Percentiles rank a stretch among this genome's conserved stretches.
Conservation (phyloP, 1,140 invertebrate genomes). For the Procambarus clarkii region DNA sequence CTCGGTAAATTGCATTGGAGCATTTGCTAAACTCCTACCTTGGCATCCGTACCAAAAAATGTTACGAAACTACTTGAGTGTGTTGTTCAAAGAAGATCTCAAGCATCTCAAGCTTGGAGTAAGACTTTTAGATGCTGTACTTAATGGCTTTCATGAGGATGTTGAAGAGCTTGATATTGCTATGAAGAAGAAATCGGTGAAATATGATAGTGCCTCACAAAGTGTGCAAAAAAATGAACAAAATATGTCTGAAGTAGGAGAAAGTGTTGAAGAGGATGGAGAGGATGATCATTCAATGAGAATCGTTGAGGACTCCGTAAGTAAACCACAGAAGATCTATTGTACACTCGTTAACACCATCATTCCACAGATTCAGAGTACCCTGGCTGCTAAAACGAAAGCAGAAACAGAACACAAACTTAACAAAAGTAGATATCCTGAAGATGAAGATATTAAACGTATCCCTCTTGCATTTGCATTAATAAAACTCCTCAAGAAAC, state of each 20-base stretch:
- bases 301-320: slow-evolving; percentile 25
- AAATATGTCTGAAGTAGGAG: not conserved
- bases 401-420: slow-evolving; percentile 87
- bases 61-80: slow-evolving; percentile 85
- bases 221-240: not conserved
- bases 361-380: slow-evolving; percentile 81
- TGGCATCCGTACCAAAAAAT: slow-evolving; percentile 92
- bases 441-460: slow-evolving; percentile 91
- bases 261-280: not conserved
- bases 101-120: slow-evolving; percentile 90
- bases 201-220: not conserved
- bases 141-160: slow-evolving; percentile 95
- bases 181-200: not conserved
- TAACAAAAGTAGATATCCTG: slow-evolving; percentile 79
- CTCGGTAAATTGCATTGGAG: slow-evolving; percentile 78
- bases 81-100: slow-evolving; percentile 82
- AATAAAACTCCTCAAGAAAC: slow-evolving; percentile 92
- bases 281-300: slow-evolving; percentile 18
- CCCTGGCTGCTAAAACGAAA: slow-evolving; percentile 84
- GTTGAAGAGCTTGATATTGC: slow-evolving; percentile 31
- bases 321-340: slow-evolving; percentile 79
- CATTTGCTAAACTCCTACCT: slow-evolving; percentile 85
- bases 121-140: slow-evolving; percentile 86
- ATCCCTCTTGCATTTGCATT: slow-evolving; percentile 94
- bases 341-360: slow-evolving; percentile 80